Percentiles rank a stretch among this genome's conserved stretches.
phyloP scores from a whole-genome alignment of 1,140 invertebrate genomes.

The Papilio glaucus region DNA sequence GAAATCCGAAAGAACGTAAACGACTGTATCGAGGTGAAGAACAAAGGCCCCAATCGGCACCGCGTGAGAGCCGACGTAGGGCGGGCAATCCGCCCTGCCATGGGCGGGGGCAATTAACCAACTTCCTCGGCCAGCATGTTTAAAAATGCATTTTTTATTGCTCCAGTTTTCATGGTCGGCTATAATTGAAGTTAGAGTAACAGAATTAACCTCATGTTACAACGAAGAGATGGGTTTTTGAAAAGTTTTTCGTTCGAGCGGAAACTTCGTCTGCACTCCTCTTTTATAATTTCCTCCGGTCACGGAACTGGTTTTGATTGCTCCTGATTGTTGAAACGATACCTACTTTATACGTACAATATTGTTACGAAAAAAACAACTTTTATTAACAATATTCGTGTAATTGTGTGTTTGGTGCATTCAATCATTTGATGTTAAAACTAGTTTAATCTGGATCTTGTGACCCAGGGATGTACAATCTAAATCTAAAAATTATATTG shows the following conservation, averaged over 20 bases:
- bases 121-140: conserved; percentile 55
- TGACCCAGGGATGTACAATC: no score
- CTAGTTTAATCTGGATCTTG: no score
- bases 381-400: neutral
- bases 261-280: conserved; percentile 8
- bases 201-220: conserved; percentile 36
- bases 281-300: conserved; percentile 29
- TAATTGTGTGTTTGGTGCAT: neutral
- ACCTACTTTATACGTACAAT: neutral
- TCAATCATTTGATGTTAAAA: no score
- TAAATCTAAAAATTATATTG: no score
- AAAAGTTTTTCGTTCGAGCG: neutral
- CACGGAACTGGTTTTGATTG: conserved; percentile 14
- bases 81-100: conserved; percentile 66
- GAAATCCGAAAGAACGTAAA: conserved; percentile 73
- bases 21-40: conserved; percentile 53
- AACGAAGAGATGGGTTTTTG: conserved; percentile 23
- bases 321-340: neutral
- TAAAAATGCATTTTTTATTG: conserved; percentile 71
- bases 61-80: conserved; percentile 47
- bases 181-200: conserved; percentile 40
- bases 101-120: conserved; percentile 76
- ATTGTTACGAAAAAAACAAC: neutral
- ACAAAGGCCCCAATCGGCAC: conserved; percentile 63
- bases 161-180: conserved; percentile 52